These are phyloP conservation scores for Parus major DNA, from an alignment of 2,113 vertebrate genomes.

Conservation along the genomic window DNA sequence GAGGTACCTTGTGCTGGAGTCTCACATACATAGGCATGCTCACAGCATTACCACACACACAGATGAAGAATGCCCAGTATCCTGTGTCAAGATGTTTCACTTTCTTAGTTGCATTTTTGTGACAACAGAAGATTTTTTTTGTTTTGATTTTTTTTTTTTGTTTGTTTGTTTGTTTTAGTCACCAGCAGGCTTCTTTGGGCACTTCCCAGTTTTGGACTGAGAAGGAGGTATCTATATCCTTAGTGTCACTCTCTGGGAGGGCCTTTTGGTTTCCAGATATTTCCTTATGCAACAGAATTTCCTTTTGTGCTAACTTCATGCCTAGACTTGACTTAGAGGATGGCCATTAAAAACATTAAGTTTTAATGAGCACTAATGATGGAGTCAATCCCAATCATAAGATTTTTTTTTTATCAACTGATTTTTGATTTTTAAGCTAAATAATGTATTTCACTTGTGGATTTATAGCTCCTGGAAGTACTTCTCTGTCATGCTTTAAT, in stretches of 20 bases:
- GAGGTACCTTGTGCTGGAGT: rapidly evolving
- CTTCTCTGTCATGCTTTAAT: not conserved
- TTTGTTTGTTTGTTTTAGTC: not conserved
- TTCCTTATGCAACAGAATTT: not conserved
- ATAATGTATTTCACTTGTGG: not conserved
- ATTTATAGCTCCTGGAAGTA: not conserved
- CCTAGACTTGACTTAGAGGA: not conserved
- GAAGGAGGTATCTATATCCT: not conserved
- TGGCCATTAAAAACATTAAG: not conserved
- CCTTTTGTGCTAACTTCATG: not conserved
- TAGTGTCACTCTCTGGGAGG: not conserved
- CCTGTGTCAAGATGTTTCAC: not conserved
- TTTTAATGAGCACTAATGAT: not conserved
- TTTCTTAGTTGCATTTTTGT: not conserved
- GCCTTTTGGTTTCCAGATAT: not conserved
- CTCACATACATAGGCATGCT: rapidly evolving
- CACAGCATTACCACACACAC: not conserved
- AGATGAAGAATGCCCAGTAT: not conserved
- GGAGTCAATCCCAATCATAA: not conserved
- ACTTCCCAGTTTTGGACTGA: not conserved
- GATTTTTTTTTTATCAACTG: not conserved
- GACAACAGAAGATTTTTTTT: not conserved
- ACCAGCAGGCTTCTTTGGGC: not conserved
- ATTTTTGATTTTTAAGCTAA: not conserved
- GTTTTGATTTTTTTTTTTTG: too few relatives aligned